Conservation (phyloP, 2,797 vertebrate genomes). For the Karalla daura region DNA sequence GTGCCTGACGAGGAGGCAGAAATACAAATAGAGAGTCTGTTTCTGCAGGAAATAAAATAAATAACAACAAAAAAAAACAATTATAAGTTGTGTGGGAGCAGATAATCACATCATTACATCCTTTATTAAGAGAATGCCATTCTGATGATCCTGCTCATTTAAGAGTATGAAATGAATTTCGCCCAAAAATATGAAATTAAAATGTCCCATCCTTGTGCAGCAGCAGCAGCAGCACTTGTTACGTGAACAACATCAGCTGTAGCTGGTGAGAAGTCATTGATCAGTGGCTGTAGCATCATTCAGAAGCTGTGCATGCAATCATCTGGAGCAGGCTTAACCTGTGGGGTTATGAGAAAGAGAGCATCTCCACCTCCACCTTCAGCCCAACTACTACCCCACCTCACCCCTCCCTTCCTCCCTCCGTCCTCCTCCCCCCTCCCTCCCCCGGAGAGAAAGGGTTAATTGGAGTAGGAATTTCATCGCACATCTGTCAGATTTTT, state of each 20-base stretch:
- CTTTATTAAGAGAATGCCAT: no score
- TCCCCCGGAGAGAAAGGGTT: conserved; percentile 86
- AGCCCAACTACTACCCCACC: conserved; percentile 8
- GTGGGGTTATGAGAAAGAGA: conserved; percentile 69
- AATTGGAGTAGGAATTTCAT: conserved; percentile 90
- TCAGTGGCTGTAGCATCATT: conserved; percentile 60
- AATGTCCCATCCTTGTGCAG: no score
- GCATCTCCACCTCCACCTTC: conserved; percentile 64
- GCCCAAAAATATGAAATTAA: no score
- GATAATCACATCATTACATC: no score
- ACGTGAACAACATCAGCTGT: conserved; percentile 40
- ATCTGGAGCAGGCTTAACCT: conserved; percentile 70
- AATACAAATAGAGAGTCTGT: not conserved
- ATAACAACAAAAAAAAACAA: not conserved
- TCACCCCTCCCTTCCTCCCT: conserved; percentile 17
- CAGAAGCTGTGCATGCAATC: conserved; percentile 66
- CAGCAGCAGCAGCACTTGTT: conserved; percentile 39
- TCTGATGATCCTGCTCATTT: no score
- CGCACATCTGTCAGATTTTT: conserved; percentile 93
- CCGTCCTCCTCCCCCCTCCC: conserved; percentile 10
- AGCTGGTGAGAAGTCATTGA: conserved; percentile 47
- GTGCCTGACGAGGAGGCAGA: conserved; percentile 34
- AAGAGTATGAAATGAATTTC: not conserved
- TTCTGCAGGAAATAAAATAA: not conserved
- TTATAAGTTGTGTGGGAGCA: no score